Evolutionary conservation across 2,888 invertebrate genomes (phyloP).

Genomic region (Plagodis dolabraria): DNA sequence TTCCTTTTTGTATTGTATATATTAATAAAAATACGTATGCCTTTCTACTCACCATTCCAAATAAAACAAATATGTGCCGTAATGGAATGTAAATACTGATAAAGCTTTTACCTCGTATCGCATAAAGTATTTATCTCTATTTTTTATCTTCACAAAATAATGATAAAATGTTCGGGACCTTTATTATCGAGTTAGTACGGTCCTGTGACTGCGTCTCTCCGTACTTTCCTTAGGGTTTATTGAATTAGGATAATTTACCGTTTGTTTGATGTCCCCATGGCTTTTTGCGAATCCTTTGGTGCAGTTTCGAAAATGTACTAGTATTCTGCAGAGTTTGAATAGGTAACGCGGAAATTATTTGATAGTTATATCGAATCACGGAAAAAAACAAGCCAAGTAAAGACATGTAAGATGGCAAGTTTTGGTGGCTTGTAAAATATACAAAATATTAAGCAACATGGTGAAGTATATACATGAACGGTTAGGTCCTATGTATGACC

Average conservation of each 20-base stretch:
- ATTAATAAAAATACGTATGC: neutral
- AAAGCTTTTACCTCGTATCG: conserved; percentile 35
- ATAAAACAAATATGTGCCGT: conserved; percentile 16
- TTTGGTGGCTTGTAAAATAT: too few species aligned
- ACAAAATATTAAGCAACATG: too few species aligned
- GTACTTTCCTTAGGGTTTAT: conserved; percentile 54
- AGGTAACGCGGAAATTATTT: conserved; percentile 16
- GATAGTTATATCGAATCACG: too few species aligned
- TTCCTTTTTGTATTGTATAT: neutral
- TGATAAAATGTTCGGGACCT: conserved; percentile 59
- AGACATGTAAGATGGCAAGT: too few species aligned
- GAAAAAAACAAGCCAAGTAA: too few species aligned
- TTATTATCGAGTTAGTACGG: conserved; percentile 66
- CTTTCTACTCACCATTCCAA: neutral
- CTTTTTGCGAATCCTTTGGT: conserved; percentile 42
- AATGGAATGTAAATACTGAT: conserved; percentile 30
- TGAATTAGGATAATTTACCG: conserved; percentile 71
- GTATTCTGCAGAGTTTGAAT: conserved; percentile 16
- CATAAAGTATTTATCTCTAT: conserved; percentile 39
- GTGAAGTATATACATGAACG: too few species aligned
- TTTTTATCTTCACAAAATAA: conserved; percentile 49
- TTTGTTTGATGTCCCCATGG: conserved; percentile 61
- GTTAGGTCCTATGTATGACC: too few species aligned
- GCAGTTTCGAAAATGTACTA: conserved; percentile 6
- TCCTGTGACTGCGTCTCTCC: conserved; percentile 46